Percentiles rank a stretch among this genome's conserved stretches.
These are phyloP conservation scores for Pterostichus madidus DNA, from an alignment of 2,888 invertebrate genomes.

Conservation along the genomic window DNA sequence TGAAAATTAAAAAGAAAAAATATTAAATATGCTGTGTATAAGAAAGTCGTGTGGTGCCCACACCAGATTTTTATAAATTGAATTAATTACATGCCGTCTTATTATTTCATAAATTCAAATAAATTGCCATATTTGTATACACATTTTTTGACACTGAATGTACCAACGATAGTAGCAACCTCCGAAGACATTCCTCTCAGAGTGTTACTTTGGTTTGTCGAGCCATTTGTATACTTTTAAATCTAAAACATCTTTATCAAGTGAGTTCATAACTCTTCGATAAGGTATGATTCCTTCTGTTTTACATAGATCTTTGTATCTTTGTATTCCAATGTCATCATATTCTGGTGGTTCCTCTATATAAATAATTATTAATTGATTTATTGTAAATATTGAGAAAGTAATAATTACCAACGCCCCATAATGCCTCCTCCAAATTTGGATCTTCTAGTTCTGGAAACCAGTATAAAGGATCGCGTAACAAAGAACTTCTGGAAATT, in stretches of 20 bases:
- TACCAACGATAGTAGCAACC: too few relatives aligned
- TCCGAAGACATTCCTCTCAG: too few relatives aligned
- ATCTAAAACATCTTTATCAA: slow-evolving; percentile 72
- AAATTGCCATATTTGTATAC: too few relatives aligned
- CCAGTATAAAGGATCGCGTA: slow-evolving; percentile 77
- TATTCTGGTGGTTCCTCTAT: slow-evolving; percentile 71
- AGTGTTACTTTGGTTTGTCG: too few relatives aligned
- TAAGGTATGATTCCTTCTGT: slow-evolving; percentile 75
- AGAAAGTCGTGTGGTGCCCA: too few relatives aligned
- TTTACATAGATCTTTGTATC: slow-evolving; percentile 75
- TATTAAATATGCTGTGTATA: too few relatives aligned
- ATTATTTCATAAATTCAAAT: too few relatives aligned
- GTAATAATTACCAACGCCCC: slow-evolving; percentile 35
- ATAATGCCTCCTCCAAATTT: slow-evolving; percentile 75
- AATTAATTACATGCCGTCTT: too few relatives aligned
- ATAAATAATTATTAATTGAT: slow-evolving; percentile 33
- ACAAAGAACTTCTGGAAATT: slow-evolving; percentile 77
- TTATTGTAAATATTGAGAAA: neutral
- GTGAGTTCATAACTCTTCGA: slow-evolving; percentile 72
- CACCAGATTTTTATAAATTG: too few relatives aligned
- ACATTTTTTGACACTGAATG: too few relatives aligned
- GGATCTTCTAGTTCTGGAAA: slow-evolving; percentile 76
- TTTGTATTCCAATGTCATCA: slow-evolving; percentile 73
- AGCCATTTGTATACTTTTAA: slow-evolving; percentile 74
- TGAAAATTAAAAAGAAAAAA: too few relatives aligned